Evolutionary conservation across 1,140 invertebrate species (phyloP), one percentile per base, ranked within the genome.

Genomic region (Anthonomus grandis): DNA sequence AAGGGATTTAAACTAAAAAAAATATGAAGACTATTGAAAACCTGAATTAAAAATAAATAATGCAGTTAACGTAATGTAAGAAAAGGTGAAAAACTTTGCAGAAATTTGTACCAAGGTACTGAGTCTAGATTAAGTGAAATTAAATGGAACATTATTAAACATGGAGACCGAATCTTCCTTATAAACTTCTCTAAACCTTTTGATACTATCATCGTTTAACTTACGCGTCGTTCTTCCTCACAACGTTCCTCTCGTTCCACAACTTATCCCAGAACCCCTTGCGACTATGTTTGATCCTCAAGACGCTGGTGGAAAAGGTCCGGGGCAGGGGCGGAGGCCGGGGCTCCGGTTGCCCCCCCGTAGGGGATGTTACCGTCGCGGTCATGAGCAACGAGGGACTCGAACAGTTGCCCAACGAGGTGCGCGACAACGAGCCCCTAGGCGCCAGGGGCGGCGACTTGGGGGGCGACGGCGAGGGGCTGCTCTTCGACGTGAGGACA

Each of bases 181-280:
- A n/a, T n/a, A n/a, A n/a, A n/a, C n/a, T n/a, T n/a, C n/a, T n/a
- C n/a, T n/a, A n/a, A n/a, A n/a, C n/a, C n/a, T n/a, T n/a, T n/a
- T n/a, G n/a, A n/a, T n/a, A n/a, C n/a, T n/a, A n/a, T n/a, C n/a
- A n/a, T n/a, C n/a, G n/a, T n/a, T n/a, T n/a, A 31, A 56, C 54
- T 56, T 56, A 56, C 54, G 42, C 54, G 22, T 56, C 54, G 13
- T 12, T 10, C 25, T 24, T 47, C 60, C 83, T 73, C n/a, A n/a
- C n/a, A 59, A 81, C 82, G 37, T 77, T 80, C 54, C 81, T 77
- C 50, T 86, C 80, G 58, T 86, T 81, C 79, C 84, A 89, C 70
- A 89, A 86, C 63, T 90, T 88, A 63, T 90, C 88, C 89, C 89
- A 91, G 70, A 91, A 91, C 31, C 81, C 83, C 59, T 79, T 84